Percentiles rank a stretch among this genome's conserved stretches.
phyloP scores from a whole-genome alignment of 2,797 vertebrate genomes.

The Amblyraja radiata region DNA sequence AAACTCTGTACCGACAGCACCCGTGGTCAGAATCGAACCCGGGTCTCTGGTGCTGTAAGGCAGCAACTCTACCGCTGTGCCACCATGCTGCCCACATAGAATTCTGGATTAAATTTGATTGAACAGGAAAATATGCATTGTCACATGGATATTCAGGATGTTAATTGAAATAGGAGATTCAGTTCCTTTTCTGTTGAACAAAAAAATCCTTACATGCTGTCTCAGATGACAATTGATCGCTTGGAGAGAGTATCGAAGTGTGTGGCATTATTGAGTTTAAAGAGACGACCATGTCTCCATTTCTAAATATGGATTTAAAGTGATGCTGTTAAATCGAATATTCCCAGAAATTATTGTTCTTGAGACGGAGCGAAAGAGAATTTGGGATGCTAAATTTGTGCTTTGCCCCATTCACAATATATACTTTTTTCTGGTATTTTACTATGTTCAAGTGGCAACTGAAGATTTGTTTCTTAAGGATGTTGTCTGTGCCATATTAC shows the following conservation, averaged over 20 bases:
- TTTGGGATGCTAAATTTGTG: too few species aligned
- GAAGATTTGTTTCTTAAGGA: neutral
- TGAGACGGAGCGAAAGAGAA: neutral
- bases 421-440: too few species aligned
- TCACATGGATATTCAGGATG: neutral
- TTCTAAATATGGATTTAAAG: neutral
- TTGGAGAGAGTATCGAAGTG: neutral
- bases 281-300: neutral
- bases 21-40: too few species aligned
- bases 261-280: neutral
- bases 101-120: neutral
- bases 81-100: too few species aligned
- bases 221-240: neutral
- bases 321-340: neutral
- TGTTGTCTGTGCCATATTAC: neutral
- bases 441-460: neutral
- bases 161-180: neutral
- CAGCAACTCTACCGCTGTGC: too few species aligned
- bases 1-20: too few species aligned
- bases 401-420: too few species aligned
- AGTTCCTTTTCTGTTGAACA: neutral
- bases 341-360: neutral
- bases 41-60: too few species aligned
- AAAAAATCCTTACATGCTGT: neutral
- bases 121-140: neutral